Conservation (phyloP, 1,140 invertebrate species). For the Pogonus chalceus region DNA sequence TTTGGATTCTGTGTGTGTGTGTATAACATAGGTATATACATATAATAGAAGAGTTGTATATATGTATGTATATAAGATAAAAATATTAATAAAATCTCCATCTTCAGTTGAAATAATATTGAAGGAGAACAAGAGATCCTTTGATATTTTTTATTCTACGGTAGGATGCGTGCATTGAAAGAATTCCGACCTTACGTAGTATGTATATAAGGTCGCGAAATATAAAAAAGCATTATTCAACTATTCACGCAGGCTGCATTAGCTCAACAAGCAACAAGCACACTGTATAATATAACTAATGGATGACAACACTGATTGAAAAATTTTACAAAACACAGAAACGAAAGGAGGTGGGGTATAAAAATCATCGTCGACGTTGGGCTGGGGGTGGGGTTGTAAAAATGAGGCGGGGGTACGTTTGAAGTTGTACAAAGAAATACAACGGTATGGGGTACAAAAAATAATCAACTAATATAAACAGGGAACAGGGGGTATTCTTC, state of each 20-base stretch:
- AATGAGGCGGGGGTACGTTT: background rate
- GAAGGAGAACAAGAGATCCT: background rate
- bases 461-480: slow-evolving; percentile 5
- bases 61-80: background rate
- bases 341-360: background rate
- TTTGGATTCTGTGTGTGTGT: too few relatives aligned
- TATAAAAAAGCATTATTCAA: slow-evolving; percentile 24
- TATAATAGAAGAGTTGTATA: too few relatives aligned
- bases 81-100: background rate
- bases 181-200: background rate
- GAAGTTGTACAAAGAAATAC: slow-evolving; percentile 5
- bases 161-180: slow-evolving; percentile 3
- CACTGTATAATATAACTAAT: slow-evolving; percentile 31
- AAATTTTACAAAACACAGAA: slow-evolving; percentile 30
- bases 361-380: background rate
- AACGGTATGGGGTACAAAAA: slow-evolving; percentile 3
- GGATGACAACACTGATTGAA: slow-evolving; percentile 30
- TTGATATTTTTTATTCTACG: slow-evolving; percentile 5
- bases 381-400: background rate
- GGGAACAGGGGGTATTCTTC: too few relatives aligned
- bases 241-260: slow-evolving; percentile 24
- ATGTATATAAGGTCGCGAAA: background rate
- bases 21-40: too few relatives aligned
- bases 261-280: slow-evolving; percentile 24
- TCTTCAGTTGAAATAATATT: background rate